Conservation (phyloP, 2,797 vertebrate species). For the Ambastaia sidthimunki region DNA sequence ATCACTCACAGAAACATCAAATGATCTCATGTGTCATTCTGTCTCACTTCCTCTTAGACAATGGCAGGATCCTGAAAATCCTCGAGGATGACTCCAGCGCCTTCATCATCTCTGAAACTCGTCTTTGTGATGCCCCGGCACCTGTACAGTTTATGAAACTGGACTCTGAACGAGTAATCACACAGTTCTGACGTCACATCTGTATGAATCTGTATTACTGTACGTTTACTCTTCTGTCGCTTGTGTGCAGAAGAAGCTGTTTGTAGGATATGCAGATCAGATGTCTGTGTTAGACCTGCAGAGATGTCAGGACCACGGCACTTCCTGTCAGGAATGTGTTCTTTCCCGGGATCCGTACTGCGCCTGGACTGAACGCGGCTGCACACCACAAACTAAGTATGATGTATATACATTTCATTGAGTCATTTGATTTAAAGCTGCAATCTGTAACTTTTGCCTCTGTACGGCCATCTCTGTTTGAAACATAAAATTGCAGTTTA, state of each 20-base stretch:
- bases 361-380: conserved; percentile 73
- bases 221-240: background rate
- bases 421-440: no score
- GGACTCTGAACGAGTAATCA: conserved; percentile 72
- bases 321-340: conserved; percentile 76
- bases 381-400: conserved; percentile 68
- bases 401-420: conserved; percentile 12
- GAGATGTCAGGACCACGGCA: conserved; percentile 71
- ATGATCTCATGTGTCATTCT: background rate
- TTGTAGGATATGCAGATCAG: conserved; percentile 74
- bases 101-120: conserved; percentile 80
- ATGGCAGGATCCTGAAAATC: conserved; percentile 77
- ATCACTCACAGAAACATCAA: background rate
- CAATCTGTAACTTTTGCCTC: no score
- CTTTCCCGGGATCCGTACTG: conserved; percentile 82
- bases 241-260: conserved; percentile 73
- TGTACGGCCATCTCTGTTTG: no score
- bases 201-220: no score
- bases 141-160: conserved; percentile 76
- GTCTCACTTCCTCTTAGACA: conserved; percentile 64
- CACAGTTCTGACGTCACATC: no score
- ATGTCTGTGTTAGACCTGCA: conserved; percentile 72
- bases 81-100: conserved; percentile 70
- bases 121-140: conserved; percentile 59
- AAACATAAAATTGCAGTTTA: no score